These are phyloP conservation scores for Babyrousa celebensis DNA, from an alignment of 2,797 vertebrate species.

Conservation along the genomic window DNA sequence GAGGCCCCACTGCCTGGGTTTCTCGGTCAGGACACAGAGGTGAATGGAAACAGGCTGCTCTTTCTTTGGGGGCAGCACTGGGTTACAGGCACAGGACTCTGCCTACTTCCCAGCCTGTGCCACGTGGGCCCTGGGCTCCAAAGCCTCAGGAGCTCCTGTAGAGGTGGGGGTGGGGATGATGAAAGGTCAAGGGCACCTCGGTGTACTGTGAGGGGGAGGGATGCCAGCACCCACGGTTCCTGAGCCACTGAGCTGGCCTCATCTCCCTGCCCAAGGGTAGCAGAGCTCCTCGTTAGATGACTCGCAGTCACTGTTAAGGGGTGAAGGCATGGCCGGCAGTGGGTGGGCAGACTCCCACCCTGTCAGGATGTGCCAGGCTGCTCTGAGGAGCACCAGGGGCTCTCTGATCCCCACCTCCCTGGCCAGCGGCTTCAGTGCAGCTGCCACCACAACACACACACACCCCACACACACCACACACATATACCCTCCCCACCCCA, in stretches of 20 bases:
- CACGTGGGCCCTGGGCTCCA: not conserved
- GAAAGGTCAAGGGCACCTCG: not conserved
- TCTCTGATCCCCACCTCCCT: not conserved
- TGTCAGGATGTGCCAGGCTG: not conserved
- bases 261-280: not conserved
- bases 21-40: not conserved
- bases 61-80: not conserved
- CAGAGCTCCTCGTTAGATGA: not conserved
- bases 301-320: not conserved
- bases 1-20: not conserved
- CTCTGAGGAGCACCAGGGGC: not conserved
- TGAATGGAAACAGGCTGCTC: not conserved
- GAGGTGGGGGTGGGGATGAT: not conserved
- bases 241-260: not conserved
- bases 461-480: not conserved
- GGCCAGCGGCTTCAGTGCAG: not conserved
- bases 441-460: not conserved
- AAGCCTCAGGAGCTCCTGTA: not conserved
- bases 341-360: not conserved
- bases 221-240: not conserved
- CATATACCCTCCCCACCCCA: too few species aligned
- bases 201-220: not conserved
- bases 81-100: accelerated
- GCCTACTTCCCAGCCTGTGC: not conserved
- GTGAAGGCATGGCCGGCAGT: too few species aligned